Conservation (phyloP, 2,113 vertebrate genomes). For the Himantopus leucocephalus region DNA sequence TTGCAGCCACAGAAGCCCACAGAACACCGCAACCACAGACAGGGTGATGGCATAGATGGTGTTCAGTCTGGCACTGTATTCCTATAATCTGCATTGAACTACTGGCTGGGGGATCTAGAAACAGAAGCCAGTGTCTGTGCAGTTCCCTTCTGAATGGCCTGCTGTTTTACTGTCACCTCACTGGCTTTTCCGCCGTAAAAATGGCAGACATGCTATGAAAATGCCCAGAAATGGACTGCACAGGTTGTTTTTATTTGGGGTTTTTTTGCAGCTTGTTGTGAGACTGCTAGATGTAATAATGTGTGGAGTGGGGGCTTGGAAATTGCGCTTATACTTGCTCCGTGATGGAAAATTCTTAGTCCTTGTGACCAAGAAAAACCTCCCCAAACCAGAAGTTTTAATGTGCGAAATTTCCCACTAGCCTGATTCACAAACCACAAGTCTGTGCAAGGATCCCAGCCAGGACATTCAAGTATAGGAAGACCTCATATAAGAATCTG, state of each 20-base stretch:
- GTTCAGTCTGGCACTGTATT: background rate
- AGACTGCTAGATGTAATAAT: background rate
- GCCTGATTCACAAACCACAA: background rate
- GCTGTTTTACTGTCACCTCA: background rate
- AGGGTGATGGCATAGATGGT: background rate
- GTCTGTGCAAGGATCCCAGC: background rate
- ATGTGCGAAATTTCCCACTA: background rate
- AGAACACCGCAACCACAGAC: background rate
- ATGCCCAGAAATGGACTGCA: background rate
- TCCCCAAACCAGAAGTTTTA: background rate
- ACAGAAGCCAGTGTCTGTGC: background rate
- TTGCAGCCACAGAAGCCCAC: background rate
- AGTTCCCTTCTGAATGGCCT: background rate
- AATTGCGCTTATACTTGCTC: background rate
- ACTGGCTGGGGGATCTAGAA: background rate
- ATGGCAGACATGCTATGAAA: background rate
- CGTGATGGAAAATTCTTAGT: background rate
- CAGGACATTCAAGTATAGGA: background rate
- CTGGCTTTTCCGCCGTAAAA: background rate
- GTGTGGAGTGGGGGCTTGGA: background rate
- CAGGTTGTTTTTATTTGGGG: background rate
- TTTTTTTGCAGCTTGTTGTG: background rate
- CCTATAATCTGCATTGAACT: background rate
- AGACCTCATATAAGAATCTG: background rate
- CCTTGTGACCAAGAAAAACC: background rate